A percentile compares a stretch with the other conserved stretches of the same genome.
phyloP scores from a whole-genome alignment of 1,140 invertebrate genomes.

The Sitobion miscanthi region DNA sequence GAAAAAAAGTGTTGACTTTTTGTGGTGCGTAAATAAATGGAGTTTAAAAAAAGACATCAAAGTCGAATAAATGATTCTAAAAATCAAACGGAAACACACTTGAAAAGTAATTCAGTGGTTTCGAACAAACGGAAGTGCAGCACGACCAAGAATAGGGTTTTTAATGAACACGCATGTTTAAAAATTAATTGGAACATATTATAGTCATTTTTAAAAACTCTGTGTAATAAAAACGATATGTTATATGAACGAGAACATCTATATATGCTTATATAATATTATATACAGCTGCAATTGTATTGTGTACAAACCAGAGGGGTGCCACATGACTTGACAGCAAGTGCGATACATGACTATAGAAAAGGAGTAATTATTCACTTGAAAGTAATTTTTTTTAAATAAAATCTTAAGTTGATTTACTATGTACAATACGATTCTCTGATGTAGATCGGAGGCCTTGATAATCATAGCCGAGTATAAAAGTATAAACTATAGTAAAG shows the following conservation, averaged over 20 bases:
- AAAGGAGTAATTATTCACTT: conserved; percentile 47
- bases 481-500: neutral
- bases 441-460: neutral
- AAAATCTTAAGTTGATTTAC: conserved; percentile 44
- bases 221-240: conserved; percentile 12
- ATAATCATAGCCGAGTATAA: neutral
- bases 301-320: neutral
- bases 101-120: conserved; percentile 32
- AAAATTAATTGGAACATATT: conserved; percentile 40
- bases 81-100: conserved; percentile 39
- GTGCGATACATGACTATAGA: neutral
- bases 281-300: neutral
- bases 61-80: conserved; percentile 44
- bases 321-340: conserved; percentile 2
- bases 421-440: neutral
- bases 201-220: neutral
- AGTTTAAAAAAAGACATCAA: conserved; percentile 50
- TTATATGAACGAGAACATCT: neutral
- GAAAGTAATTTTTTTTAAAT: conserved; percentile 34
- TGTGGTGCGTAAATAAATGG: conserved; percentile 40
- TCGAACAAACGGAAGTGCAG: conserved; percentile 37
- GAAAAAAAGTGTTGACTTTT: conserved; percentile 48
- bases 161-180: neutral
- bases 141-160: conserved; percentile 19
- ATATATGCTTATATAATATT: neutral